These are phyloP conservation scores for Lampris megalopsis DNA, from an alignment of 2,113 vertebrate species.

Conservation along the genomic window DNA sequence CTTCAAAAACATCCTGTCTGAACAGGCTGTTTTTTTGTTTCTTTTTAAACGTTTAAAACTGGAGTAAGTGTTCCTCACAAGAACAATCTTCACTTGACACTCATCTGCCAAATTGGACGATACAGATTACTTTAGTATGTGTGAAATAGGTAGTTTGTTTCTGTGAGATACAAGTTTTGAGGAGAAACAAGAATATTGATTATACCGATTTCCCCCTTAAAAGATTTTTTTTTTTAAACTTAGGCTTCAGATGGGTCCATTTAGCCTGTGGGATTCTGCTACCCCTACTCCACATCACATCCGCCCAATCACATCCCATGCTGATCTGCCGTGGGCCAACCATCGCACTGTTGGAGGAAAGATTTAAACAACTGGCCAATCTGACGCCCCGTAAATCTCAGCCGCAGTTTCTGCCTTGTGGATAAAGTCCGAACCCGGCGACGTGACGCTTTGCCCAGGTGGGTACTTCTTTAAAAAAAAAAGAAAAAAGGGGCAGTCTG, in stretches of 20 bases:
- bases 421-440: conserved; percentile 46
- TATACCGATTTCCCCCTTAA: neutral
- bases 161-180: conserved; percentile 21
- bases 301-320: conserved; percentile 3
- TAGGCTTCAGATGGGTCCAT: conserved; percentile 45
- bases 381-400: conserved; percentile 19
- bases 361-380: conserved; percentile 29
- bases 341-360: conserved; percentile 28
- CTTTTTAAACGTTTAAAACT: neutral
- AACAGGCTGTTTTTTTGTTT: conserved; percentile 9
- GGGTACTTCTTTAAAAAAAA: conserved; percentile 19
- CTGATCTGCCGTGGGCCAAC: conserved; percentile 41
- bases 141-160: conserved; percentile 32
- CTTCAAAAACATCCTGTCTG: conserved; percentile 14
- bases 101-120: conserved; percentile 32
- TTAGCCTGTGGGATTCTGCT: conserved; percentile 13
- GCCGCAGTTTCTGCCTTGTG: conserved; percentile 15
- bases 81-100: conserved; percentile 33
- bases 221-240: conserved; percentile 22
- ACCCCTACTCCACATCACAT: conserved; percentile 34
- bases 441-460: neutral
- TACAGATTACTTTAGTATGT: conserved; percentile 26
- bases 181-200: conserved; percentile 45
- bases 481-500: too few species aligned
- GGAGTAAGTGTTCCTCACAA: conserved; percentile 43